Base-by-base conservation (phyloP, 2,797 vertebrate genomes). In the Tapera naevia region DNA sequence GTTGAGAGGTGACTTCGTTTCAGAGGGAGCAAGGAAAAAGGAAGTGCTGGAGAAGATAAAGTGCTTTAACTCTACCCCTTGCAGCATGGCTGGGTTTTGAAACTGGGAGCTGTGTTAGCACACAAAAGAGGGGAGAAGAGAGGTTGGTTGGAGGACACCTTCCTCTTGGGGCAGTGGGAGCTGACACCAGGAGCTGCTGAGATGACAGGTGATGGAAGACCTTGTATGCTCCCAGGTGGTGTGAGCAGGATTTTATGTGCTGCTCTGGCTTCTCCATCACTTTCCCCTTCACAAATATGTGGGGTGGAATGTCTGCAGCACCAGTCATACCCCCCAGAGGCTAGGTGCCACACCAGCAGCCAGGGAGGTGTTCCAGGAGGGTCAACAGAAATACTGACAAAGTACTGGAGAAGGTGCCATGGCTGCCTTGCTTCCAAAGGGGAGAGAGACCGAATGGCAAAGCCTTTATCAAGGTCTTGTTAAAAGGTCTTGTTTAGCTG, bases 1-100 rank as follows among this genome's bases (percentile, higher is more conserved):
- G 91, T 98, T 98, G 98, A 98, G 98, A 98, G 97, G 98, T 99
- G 98, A 99, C 98, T 98, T 99, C 98, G 99, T 98, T 98, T 98
- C 86, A 58, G 76, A 98, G 98, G 98, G 98, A 98, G 98, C 97
- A 96, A 97, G 94, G 57, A 85, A 46, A 89, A 67, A 94, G 89
- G 94, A 95, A 88, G 73, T 91, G 61, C 79, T 94, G 28, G 69
- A 81, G 89, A 78, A 94, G 86, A 96, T 94, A 91, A 94, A 94
- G 72, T 92, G 57, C 65, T 91, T 96, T 94, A 96, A 89, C 91
- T 70, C 84, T 84, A 71, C 39, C 10, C 25, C 18, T 91, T n/a
- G 91, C 4, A 1, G 51, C 78, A 82, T 53, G 50, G 51, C 60
- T 5, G 9, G 50, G 17, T 60, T 86, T 80, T 65, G 62, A 86